Evolutionary conservation across 2,888 invertebrate genomes (phyloP).

Genomic region (Caradrina kadenii): DNA sequence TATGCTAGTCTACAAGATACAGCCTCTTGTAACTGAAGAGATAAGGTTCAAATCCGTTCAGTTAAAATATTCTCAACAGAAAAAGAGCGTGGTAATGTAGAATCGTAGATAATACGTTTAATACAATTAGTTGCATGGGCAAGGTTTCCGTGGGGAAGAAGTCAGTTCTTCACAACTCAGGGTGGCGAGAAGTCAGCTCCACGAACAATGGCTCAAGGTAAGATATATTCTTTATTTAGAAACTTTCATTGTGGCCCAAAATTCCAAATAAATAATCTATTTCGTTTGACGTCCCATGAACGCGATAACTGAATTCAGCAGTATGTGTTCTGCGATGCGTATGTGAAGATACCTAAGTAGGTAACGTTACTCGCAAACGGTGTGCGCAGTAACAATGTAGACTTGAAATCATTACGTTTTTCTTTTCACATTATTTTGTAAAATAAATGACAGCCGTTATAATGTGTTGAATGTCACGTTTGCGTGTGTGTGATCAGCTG

Average conservation of each 20-base stretch:
- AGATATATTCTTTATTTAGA: conserved; percentile 1
- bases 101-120: conserved; percentile 72
- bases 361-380: not conserved
- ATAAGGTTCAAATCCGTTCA: conserved; percentile 23
- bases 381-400: not conserved
- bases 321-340: not conserved
- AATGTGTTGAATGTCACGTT: not conserved
- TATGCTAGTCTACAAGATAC: not conserved
- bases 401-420: not conserved
- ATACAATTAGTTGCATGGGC: conserved; percentile 72
- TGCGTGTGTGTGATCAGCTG: conserved; percentile 8
- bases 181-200: conserved; percentile 48
- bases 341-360: not conserved
- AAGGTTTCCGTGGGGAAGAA: conserved; percentile 69
- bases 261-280: not conserved
- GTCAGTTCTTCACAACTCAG: conserved; percentile 66
- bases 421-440: not conserved
- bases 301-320: not conserved
- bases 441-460: not conserved
- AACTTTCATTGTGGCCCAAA: not conserved
- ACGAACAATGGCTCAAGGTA: conserved; percentile 59
- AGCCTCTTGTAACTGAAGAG: not conserved
- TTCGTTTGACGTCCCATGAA: not conserved
- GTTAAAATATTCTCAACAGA: not conserved
- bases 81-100: conserved; percentile 9